A percentile compares a stretch with the other conserved stretches of the same genome.
Evolutionary conservation across 92 coral and sea anemone genomes (phyloP).

Genomic region (Scolanthus callimorphus): DNA sequence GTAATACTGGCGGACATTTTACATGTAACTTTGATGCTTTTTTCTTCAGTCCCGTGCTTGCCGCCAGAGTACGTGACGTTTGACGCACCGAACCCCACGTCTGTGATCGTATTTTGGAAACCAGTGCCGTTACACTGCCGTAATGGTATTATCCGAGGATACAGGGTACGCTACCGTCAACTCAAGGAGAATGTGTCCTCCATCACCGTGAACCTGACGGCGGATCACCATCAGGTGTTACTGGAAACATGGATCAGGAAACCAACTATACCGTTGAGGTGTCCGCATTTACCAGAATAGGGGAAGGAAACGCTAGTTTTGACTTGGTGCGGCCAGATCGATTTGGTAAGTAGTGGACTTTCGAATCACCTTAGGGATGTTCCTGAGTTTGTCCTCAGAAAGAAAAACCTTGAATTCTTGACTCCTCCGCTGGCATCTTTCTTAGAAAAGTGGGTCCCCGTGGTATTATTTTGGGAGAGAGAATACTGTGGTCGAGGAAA

Average conservation of each 20-base stretch:
- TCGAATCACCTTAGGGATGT: too few species aligned
- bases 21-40: neutral
- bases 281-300: constrained; percentile 71
- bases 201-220: constrained; percentile 27
- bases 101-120: constrained; percentile 40
- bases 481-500: too few species aligned
- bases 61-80: constrained; percentile 58
- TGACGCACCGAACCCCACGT: constrained; percentile 35
- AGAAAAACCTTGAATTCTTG: too few species aligned
- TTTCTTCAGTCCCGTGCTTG: constrained; percentile 50
- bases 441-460: too few species aligned
- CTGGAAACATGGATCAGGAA: constrained; percentile 40
- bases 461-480: too few species aligned
- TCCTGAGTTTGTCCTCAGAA: too few species aligned
- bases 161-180: constrained; percentile 42
- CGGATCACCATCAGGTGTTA: constrained; percentile 19
- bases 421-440: too few species aligned
- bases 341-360: constrained; percentile 61
- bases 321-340: constrained; percentile 55
- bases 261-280: constrained; percentile 59
- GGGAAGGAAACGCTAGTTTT: constrained; percentile 54
- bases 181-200: neutral
- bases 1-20: too few species aligned
- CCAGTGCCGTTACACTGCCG: constrained; percentile 48
- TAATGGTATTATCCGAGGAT: constrained; percentile 74